phyloP scores from a whole-genome alignment of 2,797 vertebrate species.

The Phoxinus dragarum region DNA sequence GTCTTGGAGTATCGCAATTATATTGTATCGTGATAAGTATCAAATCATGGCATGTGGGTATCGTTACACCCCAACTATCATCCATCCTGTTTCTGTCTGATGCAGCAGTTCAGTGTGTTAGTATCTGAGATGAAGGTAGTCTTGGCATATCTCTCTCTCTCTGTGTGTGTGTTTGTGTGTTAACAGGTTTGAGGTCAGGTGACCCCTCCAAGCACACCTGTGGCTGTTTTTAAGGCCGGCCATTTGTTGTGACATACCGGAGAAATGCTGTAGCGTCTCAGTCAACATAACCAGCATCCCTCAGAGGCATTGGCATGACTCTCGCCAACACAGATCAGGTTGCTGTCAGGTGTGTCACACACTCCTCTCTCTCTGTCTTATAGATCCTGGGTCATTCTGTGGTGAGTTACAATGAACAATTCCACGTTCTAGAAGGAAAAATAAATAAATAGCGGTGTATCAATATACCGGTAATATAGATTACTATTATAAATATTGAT shows the following conservation, averaged over 20 bases:
- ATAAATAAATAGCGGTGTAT: background rate
- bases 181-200: constrained; percentile 43
- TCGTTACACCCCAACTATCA: background rate
- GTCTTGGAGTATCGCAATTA: too few relatives aligned
- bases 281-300: constrained; percentile 60
- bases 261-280: constrained; percentile 69
- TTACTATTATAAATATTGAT: background rate
- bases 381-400: background rate
- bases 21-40: too few relatives aligned
- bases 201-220: constrained; percentile 75
- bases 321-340: constrained; percentile 52
- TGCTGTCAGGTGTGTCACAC: constrained; percentile 55
- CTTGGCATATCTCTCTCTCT: too few relatives aligned
- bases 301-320: constrained; percentile 31
- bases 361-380: constrained; percentile 1
- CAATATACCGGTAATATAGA: too few relatives aligned
- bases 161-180: background rate
- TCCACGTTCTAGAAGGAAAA: background rate
- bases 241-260: constrained; percentile 77
- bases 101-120: background rate
- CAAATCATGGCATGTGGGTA: too few relatives aligned
- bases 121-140: background rate
- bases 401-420: background rate
- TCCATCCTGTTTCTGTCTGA: background rate
- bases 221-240: constrained; percentile 58